Percentiles rank a stretch among this genome's conserved stretches.
phyloP scores from a whole-genome alignment of 2,797 vertebrate species.

The Melanotaenia boesemani region DNA sequence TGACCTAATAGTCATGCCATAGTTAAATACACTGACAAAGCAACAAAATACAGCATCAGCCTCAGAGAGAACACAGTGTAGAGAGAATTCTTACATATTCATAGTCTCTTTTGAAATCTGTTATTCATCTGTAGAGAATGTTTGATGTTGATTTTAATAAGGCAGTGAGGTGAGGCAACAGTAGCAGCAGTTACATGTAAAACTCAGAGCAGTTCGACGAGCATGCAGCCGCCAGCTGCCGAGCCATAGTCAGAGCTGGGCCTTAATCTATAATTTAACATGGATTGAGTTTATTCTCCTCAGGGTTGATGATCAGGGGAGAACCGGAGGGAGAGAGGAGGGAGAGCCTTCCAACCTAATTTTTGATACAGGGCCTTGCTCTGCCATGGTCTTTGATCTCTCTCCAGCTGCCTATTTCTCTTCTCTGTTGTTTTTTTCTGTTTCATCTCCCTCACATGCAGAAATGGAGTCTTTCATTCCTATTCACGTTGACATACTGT shows the following conservation, averaged over 20 bases:
- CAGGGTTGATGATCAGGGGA: constrained; percentile 71
- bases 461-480: constrained; percentile 37
- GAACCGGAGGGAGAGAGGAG: constrained; percentile 55
- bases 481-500: constrained; percentile 36
- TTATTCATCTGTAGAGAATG: constrained; percentile 60
- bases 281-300: constrained; percentile 76
- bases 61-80: constrained; percentile 33
- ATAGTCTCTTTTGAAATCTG: constrained; percentile 70
- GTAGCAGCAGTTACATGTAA: constrained; percentile 56
- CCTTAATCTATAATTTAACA: constrained; percentile 87
- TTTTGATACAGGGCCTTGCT: constrained; percentile 59
- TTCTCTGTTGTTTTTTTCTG: constrained; percentile 21
- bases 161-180: constrained; percentile 74
- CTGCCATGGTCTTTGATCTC: constrained; percentile 68
- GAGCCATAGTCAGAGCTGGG: constrained; percentile 61
- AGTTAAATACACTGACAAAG: constrained; percentile 34
- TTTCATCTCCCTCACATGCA: constrained; percentile 51
- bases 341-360: constrained; percentile 65
- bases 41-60: constrained; percentile 25
- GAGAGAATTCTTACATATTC: constrained; percentile 65
- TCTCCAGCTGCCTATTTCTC: constrained; percentile 25
- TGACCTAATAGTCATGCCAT: constrained; percentile 21
- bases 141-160: constrained; percentile 82
- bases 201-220: constrained; percentile 55
- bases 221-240: constrained; percentile 64